Conservation (phyloP, 1,140 invertebrate species). For the Chironomus tepperi region DNA sequence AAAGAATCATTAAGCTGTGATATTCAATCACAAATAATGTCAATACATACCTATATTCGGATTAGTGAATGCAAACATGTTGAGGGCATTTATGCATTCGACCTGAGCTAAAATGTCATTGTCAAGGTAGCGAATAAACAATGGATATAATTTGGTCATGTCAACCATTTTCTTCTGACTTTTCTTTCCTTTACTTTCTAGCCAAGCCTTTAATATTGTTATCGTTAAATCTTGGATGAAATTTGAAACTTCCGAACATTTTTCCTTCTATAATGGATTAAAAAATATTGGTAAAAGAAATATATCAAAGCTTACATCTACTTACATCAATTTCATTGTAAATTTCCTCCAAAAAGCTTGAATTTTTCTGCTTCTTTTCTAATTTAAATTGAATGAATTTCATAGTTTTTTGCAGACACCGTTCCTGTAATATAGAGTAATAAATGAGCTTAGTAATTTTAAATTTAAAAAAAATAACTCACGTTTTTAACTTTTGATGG, state of each 20-base stretch:
- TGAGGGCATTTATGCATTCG: background rate
- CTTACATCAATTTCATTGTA: background rate
- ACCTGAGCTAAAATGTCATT: background rate
- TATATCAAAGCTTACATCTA: background rate
- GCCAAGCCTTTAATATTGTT: background rate
- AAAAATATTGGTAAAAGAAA: background rate
- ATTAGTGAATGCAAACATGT: background rate
- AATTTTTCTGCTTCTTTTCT: background rate
- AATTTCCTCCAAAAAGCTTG: background rate
- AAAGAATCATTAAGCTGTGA: background rate
- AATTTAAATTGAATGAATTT: background rate
- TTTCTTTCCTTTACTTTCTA: no score
- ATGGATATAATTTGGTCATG: no score
- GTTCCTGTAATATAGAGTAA: background rate
- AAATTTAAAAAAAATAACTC: no score
- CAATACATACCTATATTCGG: background rate
- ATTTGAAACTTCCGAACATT: background rate
- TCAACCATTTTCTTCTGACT: background rate
- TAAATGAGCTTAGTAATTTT: no score
- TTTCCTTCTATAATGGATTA: background rate
- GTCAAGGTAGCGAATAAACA: background rate
- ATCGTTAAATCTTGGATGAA: background rate
- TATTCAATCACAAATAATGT: background rate
- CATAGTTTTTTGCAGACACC: background rate
- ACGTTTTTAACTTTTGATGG: background rate